These are phyloP conservation scores for Sphyrna mokarran DNA, from an alignment of 2,113 vertebrate genomes.

Conservation along the genomic window DNA sequence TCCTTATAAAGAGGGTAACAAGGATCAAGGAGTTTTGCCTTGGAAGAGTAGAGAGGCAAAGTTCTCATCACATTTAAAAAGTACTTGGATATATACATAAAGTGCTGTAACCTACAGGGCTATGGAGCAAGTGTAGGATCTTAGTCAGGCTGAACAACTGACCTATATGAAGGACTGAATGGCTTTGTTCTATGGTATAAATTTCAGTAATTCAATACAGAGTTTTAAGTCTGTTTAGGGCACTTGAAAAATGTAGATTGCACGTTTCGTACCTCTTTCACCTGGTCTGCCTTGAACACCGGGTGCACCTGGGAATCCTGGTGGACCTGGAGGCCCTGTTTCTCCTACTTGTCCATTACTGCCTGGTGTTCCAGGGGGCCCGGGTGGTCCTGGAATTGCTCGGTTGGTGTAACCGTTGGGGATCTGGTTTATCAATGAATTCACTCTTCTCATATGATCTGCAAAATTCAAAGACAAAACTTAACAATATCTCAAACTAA, in stretches of 20 bases:
- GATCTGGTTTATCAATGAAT: slow-evolving; percentile 87
- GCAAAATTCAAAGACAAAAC: slow-evolving; percentile 35
- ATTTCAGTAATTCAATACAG: neutral
- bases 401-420: slow-evolving; percentile 74
- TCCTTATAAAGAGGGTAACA: neutral
- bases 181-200: neutral
- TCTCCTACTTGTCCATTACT: slow-evolving; percentile 75
- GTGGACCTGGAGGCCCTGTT: slow-evolving; percentile 71
- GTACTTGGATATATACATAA: neutral
- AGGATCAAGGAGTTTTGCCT: neutral
- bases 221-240: neutral
- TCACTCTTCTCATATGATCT: slow-evolving; percentile 91
- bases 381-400: slow-evolving; percentile 78
- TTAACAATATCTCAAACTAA: neutral
- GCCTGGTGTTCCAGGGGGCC: slow-evolving; percentile 72
- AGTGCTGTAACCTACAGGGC: neutral
- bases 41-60: neutral
- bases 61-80: neutral
- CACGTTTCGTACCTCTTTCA: slow-evolving; percentile 69
- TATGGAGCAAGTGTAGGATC: neutral
- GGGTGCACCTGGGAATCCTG: slow-evolving; percentile 81
- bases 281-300: slow-evolving; percentile 78
- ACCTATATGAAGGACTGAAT: neutral
- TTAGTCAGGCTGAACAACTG: neutral
- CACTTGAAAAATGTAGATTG: neutral